A percentile compares a stretch with the other conserved stretches of the same genome.
Evolutionary conservation across 2,888 invertebrate genomes (phyloP).

Genomic region (Microdon myrmicae): DNA sequence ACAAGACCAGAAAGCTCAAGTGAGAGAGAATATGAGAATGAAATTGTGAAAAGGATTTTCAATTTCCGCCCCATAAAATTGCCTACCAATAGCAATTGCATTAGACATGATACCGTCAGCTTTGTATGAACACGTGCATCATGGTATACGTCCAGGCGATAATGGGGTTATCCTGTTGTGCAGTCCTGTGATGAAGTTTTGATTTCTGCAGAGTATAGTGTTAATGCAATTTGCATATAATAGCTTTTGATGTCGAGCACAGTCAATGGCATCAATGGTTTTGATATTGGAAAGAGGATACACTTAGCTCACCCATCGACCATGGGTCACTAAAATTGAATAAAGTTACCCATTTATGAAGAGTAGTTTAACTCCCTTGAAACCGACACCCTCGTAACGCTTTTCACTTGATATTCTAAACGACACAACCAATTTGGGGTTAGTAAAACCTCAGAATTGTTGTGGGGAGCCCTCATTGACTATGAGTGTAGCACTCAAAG

Average conservation of each 20-base stretch:
- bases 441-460: slow-evolving; percentile 25
- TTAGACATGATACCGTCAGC: slow-evolving; percentile 44
- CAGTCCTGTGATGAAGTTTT: slow-evolving; percentile 34
- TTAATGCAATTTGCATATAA: slow-evolving; percentile 53
- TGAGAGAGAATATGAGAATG: slow-evolving; percentile 6
- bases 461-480: no score
- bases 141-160: slow-evolving; percentile 14
- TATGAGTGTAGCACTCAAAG: no score
- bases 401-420: no score
- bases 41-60: no score
- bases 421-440: slow-evolving; percentile 48
- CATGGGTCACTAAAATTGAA: slow-evolving; percentile 25
- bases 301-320: slow-evolving; percentile 7
- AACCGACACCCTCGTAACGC: no score
- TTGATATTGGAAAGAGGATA: slow-evolving; percentile 21
- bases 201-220: slow-evolving; percentile 47
- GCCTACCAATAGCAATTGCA: slow-evolving; percentile 49
- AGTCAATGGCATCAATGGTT: no score
- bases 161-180: slow-evolving; percentile 47
- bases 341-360: no score
- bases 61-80: slow-evolving; percentile 50
- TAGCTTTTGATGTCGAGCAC: slow-evolving; percentile 47
- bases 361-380: no score
- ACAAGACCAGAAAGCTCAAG: background rate
- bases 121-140: slow-evolving; percentile 13